Conservation (phyloP, 2,888 invertebrate genomes). For the Cephus sareptanus region DNA sequence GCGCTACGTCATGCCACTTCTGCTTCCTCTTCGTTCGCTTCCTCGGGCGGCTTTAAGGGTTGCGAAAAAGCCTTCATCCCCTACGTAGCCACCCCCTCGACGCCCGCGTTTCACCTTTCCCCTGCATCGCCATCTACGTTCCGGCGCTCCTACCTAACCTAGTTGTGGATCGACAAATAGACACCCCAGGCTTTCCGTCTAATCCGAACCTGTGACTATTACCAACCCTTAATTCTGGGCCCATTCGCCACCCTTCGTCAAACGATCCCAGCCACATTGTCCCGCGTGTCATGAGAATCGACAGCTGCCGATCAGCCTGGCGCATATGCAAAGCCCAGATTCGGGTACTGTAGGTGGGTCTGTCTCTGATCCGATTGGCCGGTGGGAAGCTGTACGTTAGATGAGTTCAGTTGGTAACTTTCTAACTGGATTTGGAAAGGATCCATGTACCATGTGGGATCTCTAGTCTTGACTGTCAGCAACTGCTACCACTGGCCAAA, state of each 20-base stretch:
- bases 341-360: neutral
- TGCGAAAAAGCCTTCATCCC: neutral
- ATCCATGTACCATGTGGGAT: neutral
- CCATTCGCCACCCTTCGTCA: neutral
- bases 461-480: neutral
- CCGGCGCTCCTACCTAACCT: neutral
- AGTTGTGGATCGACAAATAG: neutral
- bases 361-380: neutral
- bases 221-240: neutral
- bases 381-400: neutral
- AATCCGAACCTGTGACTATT: neutral
- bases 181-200: neutral
- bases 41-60: conserved; percentile 12
- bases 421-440: neutral
- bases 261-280: neutral
- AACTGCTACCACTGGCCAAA: neutral
- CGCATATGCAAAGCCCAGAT: neutral
- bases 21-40: conserved; percentile 40
- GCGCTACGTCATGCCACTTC: conserved; percentile 47
- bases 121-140: neutral
- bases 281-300: neutral
- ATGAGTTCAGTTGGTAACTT: neutral
- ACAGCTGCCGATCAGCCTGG: neutral
- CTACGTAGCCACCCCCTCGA: neutral
- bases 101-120: neutral